Evolutionary conservation across 1,140 invertebrate genomes (phyloP), one percentile per base, ranked within the genome.

Genomic region (Harpegnathos saltator): DNA sequence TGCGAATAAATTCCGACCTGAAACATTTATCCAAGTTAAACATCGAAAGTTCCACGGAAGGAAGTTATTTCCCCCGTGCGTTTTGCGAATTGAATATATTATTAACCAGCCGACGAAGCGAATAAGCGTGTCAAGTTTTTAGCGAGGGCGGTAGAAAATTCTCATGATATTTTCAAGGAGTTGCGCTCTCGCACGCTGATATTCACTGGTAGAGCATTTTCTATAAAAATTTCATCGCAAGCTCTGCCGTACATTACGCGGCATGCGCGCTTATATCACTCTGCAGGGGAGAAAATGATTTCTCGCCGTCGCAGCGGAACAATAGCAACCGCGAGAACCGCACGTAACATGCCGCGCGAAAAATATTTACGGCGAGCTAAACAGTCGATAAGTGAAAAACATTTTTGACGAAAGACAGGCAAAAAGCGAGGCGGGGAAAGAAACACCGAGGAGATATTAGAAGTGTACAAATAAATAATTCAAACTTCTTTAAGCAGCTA

Each of bases 121-220:
- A 80, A 29, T 58, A 29, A 14, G 29, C 17, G 24, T 9, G 11
- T 17, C 44, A 50, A 77, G 63, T 85, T 81, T 59, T 11, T 58
- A 50, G n/a, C n/a, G n/a, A n/a, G n/a, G 68, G 9, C 3, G 50
- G 19, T 24, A 38, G 33, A 62, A 83, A 75, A 33, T 83, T 75
- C 29, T 19, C 24, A 22, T 48, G 56, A 78, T 71, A 80, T 89
- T 82, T 89, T 88, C 65, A 48, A 22, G 19, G 75, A 89, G 78
- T 89, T 88, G 72, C 14, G 71, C 24, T 24, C 17, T 54, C 44
- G 74, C 63, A 56, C 59, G 77, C 84, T 85, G 87, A 85, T 78
- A 54, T 33, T 26, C 63, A 17, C 68, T 61, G 52, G 26, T 48
- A 56, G 14, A 48, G 56, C 44, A 65, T 87, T 73, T 58, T 38